These are phyloP conservation scores for Linyphia triangularis DNA, from an alignment of 2,888 invertebrate genomes.

Conservation along the genomic window DNA sequence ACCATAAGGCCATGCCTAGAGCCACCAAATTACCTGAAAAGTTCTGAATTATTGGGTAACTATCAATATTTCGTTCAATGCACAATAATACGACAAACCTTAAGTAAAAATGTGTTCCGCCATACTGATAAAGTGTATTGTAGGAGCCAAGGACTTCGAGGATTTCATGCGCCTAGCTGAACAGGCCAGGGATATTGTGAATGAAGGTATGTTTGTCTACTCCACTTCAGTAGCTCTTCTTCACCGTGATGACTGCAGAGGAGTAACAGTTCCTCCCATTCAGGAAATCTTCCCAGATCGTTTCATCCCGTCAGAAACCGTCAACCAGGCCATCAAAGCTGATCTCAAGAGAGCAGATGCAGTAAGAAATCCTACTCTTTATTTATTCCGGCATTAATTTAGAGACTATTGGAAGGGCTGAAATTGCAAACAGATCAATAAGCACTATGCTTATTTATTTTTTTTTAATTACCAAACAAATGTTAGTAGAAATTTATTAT, in stretches of 20 bases:
- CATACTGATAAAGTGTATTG: neutral
- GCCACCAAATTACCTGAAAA: too few species aligned
- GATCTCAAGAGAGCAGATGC: conserved; percentile 80
- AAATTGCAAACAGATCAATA: too few species aligned
- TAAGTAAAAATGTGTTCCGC: neutral
- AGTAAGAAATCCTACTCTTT: too few species aligned
- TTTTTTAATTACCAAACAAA: too few species aligned
- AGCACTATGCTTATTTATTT: too few species aligned
- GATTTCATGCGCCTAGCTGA: conserved; percentile 60
- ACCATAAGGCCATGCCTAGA: too few species aligned
- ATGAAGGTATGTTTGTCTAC: conserved; percentile 90
- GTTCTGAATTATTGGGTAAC: too few species aligned
- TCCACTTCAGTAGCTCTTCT: conserved; percentile 87
- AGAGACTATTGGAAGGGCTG: too few species aligned
- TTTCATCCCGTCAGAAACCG: conserved; percentile 87
- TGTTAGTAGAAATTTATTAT: too few species aligned
- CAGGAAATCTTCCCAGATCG: conserved; percentile 90
- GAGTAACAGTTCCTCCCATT: conserved; percentile 86
- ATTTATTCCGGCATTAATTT: too few species aligned
- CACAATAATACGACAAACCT: too few species aligned
- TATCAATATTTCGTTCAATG: too few species aligned
- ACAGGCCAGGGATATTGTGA: conserved; percentile 85
- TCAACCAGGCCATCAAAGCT: conserved; percentile 86
- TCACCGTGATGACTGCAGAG: conserved; percentile 86
- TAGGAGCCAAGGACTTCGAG: conserved; percentile 68